phyloP scores from a whole-genome alignment of 2,797 vertebrate genomes.

The Odontamblyopus lacepedii region DNA sequence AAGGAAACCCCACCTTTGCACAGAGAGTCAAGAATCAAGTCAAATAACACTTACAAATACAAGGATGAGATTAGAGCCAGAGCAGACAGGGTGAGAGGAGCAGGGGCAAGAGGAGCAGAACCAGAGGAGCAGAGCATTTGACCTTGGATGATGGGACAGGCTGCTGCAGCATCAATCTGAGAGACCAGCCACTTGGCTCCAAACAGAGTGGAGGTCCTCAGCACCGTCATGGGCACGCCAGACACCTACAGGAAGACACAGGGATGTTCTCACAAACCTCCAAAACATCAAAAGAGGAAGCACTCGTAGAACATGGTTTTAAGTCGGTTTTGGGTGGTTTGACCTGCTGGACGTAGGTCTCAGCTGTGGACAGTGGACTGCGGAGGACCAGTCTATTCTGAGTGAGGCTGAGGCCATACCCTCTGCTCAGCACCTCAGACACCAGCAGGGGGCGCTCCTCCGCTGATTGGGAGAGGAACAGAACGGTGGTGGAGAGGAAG shows the following conservation, averaged over 20 bases:
- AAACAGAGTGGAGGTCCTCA: slow-evolving; percentile 73
- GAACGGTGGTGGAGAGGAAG: slow-evolving; percentile 65
- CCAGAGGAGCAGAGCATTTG: slow-evolving; percentile 2
- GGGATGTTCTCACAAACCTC: neutral
- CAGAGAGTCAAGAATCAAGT: neutral
- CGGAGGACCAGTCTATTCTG: slow-evolving; percentile 73
- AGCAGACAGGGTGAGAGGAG: too few relatives aligned
- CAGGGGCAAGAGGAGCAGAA: too few relatives aligned
- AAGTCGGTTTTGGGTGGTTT: slow-evolving; percentile 20
- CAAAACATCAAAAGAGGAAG: neutral
- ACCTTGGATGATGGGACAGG: slow-evolving; percentile 72
- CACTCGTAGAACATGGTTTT: too few relatives aligned
- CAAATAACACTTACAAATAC: neutral
- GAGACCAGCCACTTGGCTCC: slow-evolving; percentile 71
- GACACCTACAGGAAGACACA: slow-evolving; percentile 59
- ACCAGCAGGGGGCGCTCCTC: slow-evolving; percentile 62
- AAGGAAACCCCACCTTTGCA: slow-evolving; percentile 72
- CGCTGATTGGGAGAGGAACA: slow-evolving; percentile 67
- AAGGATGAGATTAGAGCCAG: too few relatives aligned
- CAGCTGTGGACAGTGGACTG: slow-evolving; percentile 54
- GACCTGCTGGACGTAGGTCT: slow-evolving; percentile 56
- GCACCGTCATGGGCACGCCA: slow-evolving; percentile 70
- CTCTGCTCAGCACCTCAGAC: slow-evolving; percentile 62
- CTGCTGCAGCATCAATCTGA: slow-evolving; percentile 70
- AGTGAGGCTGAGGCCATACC: slow-evolving; percentile 74